These are phyloP conservation scores for Mythimna lalbum DNA, from an alignment of 2,888 invertebrate genomes.

Conservation along the genomic window DNA sequence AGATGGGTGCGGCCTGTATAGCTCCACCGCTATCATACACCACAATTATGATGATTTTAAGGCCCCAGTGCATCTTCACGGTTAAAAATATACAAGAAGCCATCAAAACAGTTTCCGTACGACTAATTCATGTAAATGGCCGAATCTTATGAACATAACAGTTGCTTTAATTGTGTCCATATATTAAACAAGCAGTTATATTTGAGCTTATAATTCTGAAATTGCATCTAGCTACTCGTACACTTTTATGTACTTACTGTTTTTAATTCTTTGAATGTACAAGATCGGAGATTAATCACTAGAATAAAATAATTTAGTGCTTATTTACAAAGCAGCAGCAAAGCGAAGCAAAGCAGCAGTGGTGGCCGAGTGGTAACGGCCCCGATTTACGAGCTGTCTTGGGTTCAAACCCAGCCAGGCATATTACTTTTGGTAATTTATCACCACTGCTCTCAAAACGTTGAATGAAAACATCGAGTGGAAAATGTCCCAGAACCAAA, in stretches of 20 bases:
- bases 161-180: constrained; percentile 43
- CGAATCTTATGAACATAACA: constrained; percentile 39
- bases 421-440: too few relatives aligned
- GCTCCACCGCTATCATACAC: not conserved
- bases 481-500: too few relatives aligned
- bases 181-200: constrained; percentile 47
- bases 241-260: constrained; percentile 40
- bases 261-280: constrained; percentile 40
- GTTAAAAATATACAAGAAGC: constrained; percentile 21
- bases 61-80: not conserved
- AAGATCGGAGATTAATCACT: constrained; percentile 28
- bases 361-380: too few relatives aligned
- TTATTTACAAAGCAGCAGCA: too few relatives aligned
- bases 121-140: constrained; percentile 44
- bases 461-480: too few relatives aligned
- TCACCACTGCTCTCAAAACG: too few relatives aligned
- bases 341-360: too few relatives aligned
- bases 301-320: too few relatives aligned
- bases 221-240: constrained; percentile 40
- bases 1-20: not conserved
- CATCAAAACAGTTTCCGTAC: constrained; percentile 27
- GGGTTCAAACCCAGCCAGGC: too few relatives aligned
- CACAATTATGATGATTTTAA: too few relatives aligned
- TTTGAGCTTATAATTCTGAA: constrained; percentile 29
- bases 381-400: too few relatives aligned